phyloP scores from a whole-genome alignment of 2,888 invertebrate genomes.

The Ditylenchus weischeri region DNA sequence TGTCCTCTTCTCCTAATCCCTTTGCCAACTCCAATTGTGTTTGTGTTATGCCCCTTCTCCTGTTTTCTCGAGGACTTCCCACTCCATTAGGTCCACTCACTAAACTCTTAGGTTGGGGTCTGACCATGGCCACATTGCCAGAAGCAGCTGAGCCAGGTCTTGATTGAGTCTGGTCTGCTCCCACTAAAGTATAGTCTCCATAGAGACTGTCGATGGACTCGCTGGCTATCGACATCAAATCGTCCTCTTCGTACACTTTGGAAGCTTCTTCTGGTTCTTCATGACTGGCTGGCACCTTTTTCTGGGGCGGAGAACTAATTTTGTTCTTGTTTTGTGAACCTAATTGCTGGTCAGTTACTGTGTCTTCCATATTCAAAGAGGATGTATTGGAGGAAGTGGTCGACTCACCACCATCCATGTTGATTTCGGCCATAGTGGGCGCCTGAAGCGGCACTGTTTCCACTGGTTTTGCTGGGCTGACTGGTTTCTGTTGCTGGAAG shows the following conservation, averaged over 20 bases:
- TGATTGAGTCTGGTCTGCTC: too few species aligned
- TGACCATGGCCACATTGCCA: too few species aligned
- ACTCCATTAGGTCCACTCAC: too few species aligned
- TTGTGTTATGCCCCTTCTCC: too few species aligned
- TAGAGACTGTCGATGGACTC: conserved; percentile 40
- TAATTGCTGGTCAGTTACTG: background rate
- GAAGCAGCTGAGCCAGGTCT: too few species aligned
- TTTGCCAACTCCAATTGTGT: background rate
- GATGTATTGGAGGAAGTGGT: conserved; percentile 25
- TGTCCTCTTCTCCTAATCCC: conserved; percentile 31
- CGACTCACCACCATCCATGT: conserved; percentile 62
- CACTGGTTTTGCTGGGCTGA: background rate
- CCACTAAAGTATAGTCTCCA: conserved; percentile 14
- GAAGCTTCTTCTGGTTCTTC: background rate
- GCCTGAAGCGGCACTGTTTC: background rate
- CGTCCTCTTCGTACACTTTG: conserved; percentile 43
- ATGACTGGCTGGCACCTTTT: background rate
- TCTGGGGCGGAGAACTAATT: background rate
- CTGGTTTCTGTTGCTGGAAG: background rate
- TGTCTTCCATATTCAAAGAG: conserved; percentile 12
- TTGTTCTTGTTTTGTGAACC: background rate
- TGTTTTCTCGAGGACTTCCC: too few species aligned
- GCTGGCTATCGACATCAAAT: conserved; percentile 41
- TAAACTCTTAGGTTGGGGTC: too few species aligned
- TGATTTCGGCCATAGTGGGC: conserved; percentile 18